Evolutionary conservation across 2,888 invertebrate genomes (phyloP), one percentile per base, ranked within the genome.

Genomic region (Dilophus febrilis): DNA sequence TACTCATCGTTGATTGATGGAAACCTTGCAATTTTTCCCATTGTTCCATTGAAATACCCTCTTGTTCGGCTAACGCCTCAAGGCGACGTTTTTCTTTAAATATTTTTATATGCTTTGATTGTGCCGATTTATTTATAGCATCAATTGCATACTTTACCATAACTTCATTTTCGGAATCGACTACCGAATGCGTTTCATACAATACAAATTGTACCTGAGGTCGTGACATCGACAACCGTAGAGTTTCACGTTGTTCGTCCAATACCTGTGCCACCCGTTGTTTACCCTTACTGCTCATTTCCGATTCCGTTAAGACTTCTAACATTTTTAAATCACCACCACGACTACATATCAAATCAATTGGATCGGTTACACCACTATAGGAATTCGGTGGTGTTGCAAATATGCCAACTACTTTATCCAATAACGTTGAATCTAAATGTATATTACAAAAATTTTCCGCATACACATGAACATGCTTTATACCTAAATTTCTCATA

Each of bases 381-480:
- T 81, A 84, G 1, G 83, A 83, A 53, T 82, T 84, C 0, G 83
- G 81, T 1, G 86, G 85, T 1, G 80, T 78, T 2, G 82, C 85
- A 47, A 75, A 66, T 2, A 77, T 67, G 1, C 74, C 71, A 1
- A 75, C 73, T 1, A 74, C 74, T 34, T 69, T 66, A 42, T 72
- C 70, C 47, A 76, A 61, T 30, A 68, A 67, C 31, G 61, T 54
- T 2, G 68, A 64, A 45, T 68, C 66, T 38, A 65, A 55, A 10
- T 66, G 59, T 31, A 67, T 52, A 29, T 68, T 66, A n/a, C 64
- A 64, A 37, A 70, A 59, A 33, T 64, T 58, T 46, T 71, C 68
- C 1, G 64, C 59, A 48, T 61, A 66, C 29, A 70, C 50, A 4
- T 38, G 64, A 53, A 58, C 68, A 58, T 64, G 77, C 56, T 61